Evolutionary conservation across 2,797 vertebrate genomes (phyloP), one percentile per base, ranked within the genome.

Genomic region (Taenioides sp.): DNA sequence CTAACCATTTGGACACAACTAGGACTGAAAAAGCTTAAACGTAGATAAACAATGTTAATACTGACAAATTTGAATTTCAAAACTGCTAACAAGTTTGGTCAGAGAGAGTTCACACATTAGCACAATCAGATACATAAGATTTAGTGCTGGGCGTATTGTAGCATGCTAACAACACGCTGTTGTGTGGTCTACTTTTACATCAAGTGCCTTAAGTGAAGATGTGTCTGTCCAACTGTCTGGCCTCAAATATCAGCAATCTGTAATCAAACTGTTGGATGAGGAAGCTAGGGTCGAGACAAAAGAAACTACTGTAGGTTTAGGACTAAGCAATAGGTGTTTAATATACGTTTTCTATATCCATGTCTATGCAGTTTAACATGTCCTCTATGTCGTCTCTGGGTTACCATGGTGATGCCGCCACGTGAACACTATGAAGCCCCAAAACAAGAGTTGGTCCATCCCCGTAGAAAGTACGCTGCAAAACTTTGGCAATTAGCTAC

Each of bases 71-170:
- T 93, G 94, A 94, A 92, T 93, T 92, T 92, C 87, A 94, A 93
- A 94, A 94, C 94, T 93, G 94, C 93, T 91, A 94, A 95, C 93
- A 93, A 93, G 93, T 95, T 95, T 93, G 91, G 94, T 94, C 94
- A 93, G 93, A 95, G 94, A 93, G 93, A 94, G 91, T 97, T 96
- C 87, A 92, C 95, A 98, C 95, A 96, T 94, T 91, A 91, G 95
- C 95, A 95, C 95, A 93, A 80, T 90, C 94, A 93, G 88, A 92
- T 93, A 96, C 93, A 94, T 91, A 94, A 90, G 92, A 96, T 95
- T 94, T 92, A 92, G 93, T 92, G 93, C 90, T 73, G 78, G 91
- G 82, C 81, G 87, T 89, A 90, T 88, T 82, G 91, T 92, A 94
- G 94, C 87, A 91, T 90, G 94, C 93, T 93, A 90, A 83, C 91